phyloP scores from a whole-genome alignment of 1,140 invertebrate species.

The Cherax destructor region DNA sequence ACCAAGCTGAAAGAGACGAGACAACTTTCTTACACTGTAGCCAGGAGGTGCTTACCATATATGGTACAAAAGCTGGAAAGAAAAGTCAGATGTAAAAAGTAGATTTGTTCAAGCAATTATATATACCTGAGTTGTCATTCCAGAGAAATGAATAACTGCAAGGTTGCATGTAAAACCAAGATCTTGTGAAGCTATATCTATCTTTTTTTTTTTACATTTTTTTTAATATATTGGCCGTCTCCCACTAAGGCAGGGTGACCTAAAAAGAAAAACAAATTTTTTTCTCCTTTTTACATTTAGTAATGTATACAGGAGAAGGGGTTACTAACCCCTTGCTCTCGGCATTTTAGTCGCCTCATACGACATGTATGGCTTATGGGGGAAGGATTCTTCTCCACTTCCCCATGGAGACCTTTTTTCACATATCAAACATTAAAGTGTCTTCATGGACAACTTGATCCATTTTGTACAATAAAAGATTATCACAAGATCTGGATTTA shows the following conservation, averaged over 20 bases:
- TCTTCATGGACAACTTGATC: background rate
- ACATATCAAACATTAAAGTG: background rate
- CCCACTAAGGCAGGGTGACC: too few relatives aligned
- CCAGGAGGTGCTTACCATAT: slow-evolving; percentile 19
- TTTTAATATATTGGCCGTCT: too few relatives aligned
- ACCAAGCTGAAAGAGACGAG: slow-evolving; percentile 43
- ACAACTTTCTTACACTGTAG: slow-evolving; percentile 24
- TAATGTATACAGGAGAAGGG: background rate
- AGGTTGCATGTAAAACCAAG: slow-evolving; percentile 23
- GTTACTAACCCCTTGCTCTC: too few relatives aligned
- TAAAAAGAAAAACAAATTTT: background rate
- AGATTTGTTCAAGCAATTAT: slow-evolving; percentile 40
- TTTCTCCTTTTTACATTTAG: background rate
- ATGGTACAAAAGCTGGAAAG: slow-evolving; percentile 33
- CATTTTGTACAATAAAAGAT: background rate
- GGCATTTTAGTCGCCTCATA: too few relatives aligned
- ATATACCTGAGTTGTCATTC: slow-evolving; percentile 30
- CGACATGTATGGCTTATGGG: too few relatives aligned
- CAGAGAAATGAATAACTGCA: slow-evolving; percentile 29
- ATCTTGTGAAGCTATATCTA: slow-evolving; percentile 20
- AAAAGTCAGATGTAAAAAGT: slow-evolving; percentile 23
- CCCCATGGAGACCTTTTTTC: too few relatives aligned
- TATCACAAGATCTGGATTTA: slow-evolving; percentile 45
- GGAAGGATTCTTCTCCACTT: too few relatives aligned
- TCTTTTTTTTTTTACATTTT: too few relatives aligned